These are phyloP conservation scores for Himalopsyche kuldschensis DNA, from an alignment of 2,888 invertebrate genomes.

Conservation along the genomic window DNA sequence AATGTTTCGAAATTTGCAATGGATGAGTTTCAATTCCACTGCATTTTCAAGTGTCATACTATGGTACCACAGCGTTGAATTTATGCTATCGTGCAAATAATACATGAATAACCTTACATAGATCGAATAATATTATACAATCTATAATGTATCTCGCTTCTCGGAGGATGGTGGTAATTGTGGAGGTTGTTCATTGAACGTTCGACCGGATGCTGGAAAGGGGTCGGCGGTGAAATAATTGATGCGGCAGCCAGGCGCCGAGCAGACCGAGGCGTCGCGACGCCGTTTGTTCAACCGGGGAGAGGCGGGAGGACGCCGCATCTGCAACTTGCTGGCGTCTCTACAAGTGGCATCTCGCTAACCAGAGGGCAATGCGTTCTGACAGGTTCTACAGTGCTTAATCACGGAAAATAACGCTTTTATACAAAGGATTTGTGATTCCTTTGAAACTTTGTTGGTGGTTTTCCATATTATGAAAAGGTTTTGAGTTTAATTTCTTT, in stretches of 20 bases:
- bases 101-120: not conserved
- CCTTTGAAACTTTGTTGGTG: no score
- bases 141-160: not conserved
- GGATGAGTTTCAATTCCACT: not conserved
- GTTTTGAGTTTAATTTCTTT: no score
- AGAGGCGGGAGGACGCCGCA: not conserved
- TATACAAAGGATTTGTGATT: no score
- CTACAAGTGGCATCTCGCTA: not conserved
- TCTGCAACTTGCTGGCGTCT: not conserved
- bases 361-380: not conserved
- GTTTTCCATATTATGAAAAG: no score
- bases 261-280: not conserved
- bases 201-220: slow-evolving; percentile 4
- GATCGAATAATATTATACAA: not conserved
- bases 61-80: not conserved
- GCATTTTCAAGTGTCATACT: not conserved
- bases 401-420: no score
- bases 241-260: slow-evolving; percentile 27
- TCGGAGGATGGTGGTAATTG: not conserved
- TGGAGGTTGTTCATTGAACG: not conserved
- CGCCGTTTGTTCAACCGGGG: not conserved
- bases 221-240: slow-evolving; percentile 19
- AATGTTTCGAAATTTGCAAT: no score
- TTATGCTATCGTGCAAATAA: not conserved
- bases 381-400: no score